A percentile compares a stretch with the other conserved stretches of the same genome.
Evolutionary conservation across 2,113 vertebrate species (phyloP).

Genomic region (Onychostruthus taczanowskii): DNA sequence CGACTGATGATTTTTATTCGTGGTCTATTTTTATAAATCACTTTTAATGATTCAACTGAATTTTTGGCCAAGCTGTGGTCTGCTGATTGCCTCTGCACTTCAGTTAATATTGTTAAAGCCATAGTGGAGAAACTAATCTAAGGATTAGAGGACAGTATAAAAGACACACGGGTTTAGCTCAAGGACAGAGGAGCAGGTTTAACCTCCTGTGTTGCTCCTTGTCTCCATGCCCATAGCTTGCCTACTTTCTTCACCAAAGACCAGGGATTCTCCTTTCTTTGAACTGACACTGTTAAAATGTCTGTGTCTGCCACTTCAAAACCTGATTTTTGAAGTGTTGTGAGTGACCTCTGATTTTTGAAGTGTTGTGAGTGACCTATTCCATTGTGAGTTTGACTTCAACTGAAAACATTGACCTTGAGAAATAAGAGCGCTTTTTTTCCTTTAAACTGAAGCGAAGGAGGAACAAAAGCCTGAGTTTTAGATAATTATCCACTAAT

Average conservation of each 20-base stretch:
- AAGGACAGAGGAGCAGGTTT: neutral
- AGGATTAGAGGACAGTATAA: neutral
- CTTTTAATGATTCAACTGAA: slow-evolving; percentile 1
- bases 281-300: neutral
- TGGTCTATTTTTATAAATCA: neutral
- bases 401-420: neutral
- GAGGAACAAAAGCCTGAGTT: neutral
- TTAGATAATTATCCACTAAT: neutral
- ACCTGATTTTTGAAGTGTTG: neutral
- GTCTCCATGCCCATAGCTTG: neutral
- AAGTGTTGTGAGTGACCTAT: neutral
- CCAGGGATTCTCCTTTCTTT: neutral
- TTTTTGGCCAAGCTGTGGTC: neutral
- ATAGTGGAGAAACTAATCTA: neutral
- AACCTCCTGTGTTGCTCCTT: neutral
- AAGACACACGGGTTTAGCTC: neutral
- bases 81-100: neutral
- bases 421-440: neutral
- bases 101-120: slow-evolving; percentile 17
- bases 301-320: neutral
- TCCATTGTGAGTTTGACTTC: neutral
- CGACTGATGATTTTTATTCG: neutral
- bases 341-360: neutral
- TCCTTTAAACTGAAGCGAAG: neutral
- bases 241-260: neutral